phyloP scores from a whole-genome alignment of 92 coral and sea anemone genomes.

The Porites cylindrica region DNA sequence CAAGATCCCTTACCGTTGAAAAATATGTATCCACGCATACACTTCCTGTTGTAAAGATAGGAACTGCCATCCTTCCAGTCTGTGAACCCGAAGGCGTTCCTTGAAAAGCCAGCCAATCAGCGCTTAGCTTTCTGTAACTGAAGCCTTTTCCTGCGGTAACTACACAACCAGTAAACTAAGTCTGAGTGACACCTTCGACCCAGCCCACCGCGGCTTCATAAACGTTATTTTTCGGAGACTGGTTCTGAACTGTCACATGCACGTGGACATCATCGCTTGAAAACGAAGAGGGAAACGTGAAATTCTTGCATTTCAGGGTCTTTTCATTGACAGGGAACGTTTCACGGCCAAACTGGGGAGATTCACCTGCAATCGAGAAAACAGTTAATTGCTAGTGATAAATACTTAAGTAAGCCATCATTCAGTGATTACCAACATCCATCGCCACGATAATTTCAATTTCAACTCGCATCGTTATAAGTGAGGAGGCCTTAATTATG shows the following conservation, averaged over 20 bases:
- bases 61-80: slow-evolving; percentile 61
- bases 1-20: background rate
- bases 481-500: too few relatives aligned
- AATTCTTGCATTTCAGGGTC: slow-evolving; percentile 52
- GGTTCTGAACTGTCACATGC: slow-evolving; percentile 71
- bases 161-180: slow-evolving; percentile 76
- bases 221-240: slow-evolving; percentile 62
- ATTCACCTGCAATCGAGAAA: slow-evolving; percentile 34
- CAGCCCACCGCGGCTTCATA: slow-evolving; percentile 88
- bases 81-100: slow-evolving; percentile 65
- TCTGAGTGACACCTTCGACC: slow-evolving; percentile 70
- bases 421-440: too few relatives aligned
- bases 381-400: too few relatives aligned
- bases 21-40: slow-evolving; percentile 51
- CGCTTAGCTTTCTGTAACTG: slow-evolving; percentile 62
- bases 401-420: too few relatives aligned
- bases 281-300: slow-evolving; percentile 58
- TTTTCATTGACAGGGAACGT: slow-evolving; percentile 59
- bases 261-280: slow-evolving; percentile 65
- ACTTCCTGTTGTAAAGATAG: slow-evolving; percentile 70
- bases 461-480: too few relatives aligned
- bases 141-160: slow-evolving; percentile 74
- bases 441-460: too few relatives aligned
- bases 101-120: slow-evolving; percentile 80
- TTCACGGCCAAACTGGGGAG: slow-evolving; percentile 68